Base-by-base conservation (phyloP, 2,888 invertebrate genomes). In the Arctia plantaginis region DNA sequence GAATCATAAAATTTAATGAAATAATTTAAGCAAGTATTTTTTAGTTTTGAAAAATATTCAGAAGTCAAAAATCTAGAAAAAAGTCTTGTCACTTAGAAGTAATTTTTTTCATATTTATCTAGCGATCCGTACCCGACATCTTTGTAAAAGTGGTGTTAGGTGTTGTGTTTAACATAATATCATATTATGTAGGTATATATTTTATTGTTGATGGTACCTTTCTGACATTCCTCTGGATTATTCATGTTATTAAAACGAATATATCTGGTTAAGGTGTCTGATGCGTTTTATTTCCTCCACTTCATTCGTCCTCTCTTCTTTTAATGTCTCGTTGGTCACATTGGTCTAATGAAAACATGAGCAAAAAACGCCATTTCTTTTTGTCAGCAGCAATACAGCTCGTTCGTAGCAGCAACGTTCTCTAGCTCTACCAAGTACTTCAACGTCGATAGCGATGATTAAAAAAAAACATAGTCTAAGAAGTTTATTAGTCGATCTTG, bases 151-250 rank as follows among this genome's bases (percentile, higher is more conserved):
- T 79, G 82, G 55, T 86, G 81, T 85, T 88, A 86, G 85, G 83
- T 90, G 87, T 89, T 89, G 82, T 85, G 84, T 87, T 88, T 75
- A 80, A 80, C 78, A 83, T 85, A 77, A 77, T 78, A 77, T 77
- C 75, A 59, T 77, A 44, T 71, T 68, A 64, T 62, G 71, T 70
- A 62, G 41, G 30, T 83, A 80, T 82, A 82, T 87, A 87, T 86
- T 86, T 87, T 82, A 87, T 87, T 89, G 86, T 87, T 89, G 83
- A 80, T 84, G 74, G 82, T 87, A 85, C 83, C 80, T 86, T 90
- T 87, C 86, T 88, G 91, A 94, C 94, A 94, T 94, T 94, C 94
- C 94, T 93, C 84, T 89, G 89, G 89, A 90, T 89, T 85, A 90
- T 89, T 91, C 86, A 89, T 91, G 91, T 92, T 93, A 91, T 91